A percentile compares a stretch with the other conserved stretches of the same genome.
These are phyloP conservation scores for Plecotus auritus DNA, from an alignment of 2,113 vertebrate species.

Conservation along the genomic window DNA sequence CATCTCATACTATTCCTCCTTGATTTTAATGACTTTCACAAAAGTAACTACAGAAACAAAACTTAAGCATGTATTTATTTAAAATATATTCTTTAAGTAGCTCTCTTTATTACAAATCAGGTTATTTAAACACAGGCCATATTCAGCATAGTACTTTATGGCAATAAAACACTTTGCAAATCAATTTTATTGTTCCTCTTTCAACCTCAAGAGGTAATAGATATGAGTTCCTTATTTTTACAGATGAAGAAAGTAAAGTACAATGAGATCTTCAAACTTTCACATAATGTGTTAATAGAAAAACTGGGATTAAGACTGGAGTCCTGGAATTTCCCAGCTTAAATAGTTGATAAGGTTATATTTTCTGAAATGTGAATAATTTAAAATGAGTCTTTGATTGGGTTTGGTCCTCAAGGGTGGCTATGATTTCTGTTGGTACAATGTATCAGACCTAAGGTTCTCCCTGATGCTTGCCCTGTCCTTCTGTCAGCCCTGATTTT, in stretches of 20 bases:
- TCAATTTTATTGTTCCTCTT: slow-evolving; percentile 59
- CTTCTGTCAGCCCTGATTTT: not conserved
- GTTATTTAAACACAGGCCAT: slow-evolving; percentile 50
- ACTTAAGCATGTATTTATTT: slow-evolving; percentile 33
- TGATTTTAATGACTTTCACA: slow-evolving; percentile 27
- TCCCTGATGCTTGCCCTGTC: not conserved
- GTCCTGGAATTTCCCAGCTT: slow-evolving; percentile 27
- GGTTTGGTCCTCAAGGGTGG: not conserved
- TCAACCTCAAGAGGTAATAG: slow-evolving; percentile 44
- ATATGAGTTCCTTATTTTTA: slow-evolving; percentile 42
- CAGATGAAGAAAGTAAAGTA: slow-evolving; percentile 45
- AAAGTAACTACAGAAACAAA: slow-evolving; percentile 19
- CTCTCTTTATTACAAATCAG: slow-evolving; percentile 39
- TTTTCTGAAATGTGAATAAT: slow-evolving; percentile 31
- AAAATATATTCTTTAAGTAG: not conserved
- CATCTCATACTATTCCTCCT: not conserved
- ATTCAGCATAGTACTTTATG: slow-evolving; percentile 51
- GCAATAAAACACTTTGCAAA: slow-evolving; percentile 67
- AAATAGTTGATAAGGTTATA: slow-evolving; percentile 28
- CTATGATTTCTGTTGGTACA: not conserved
- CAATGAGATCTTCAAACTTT: slow-evolving; percentile 46
- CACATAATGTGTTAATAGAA: not conserved
- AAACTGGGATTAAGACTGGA: slow-evolving; percentile 20
- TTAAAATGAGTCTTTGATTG: slow-evolving; percentile 35
- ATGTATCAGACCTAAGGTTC: not conserved